Base-by-base conservation (phyloP, 2,888 invertebrate species). In the Eupithecia exiguata region DNA sequence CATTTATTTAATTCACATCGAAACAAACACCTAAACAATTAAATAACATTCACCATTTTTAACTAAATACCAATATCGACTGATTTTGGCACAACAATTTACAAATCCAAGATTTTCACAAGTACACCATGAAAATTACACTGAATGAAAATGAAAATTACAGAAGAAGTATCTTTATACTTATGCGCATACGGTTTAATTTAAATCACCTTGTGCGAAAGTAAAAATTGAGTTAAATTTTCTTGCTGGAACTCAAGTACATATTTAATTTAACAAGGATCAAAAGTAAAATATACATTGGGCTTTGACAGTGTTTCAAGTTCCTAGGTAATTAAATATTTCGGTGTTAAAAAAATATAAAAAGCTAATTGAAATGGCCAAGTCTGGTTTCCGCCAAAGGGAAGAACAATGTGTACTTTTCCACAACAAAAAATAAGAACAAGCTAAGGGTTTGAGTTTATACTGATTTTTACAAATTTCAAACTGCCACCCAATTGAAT, bases 1-100 rank as follows among this genome's bases (percentile, higher is more conserved):
- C 79, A 81, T 80, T 78, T 76, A 78, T 84, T 84, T 82, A 84
- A 80, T 82, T 78, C 77, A 81, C 77, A 80, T 80, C 74, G 74
- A 80, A 18, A 78, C 70, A 69, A 70, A 73, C 67, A 75, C 46
- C 21, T 21, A 35, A 40, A 40, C 40, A 16, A 69, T 67, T 68
- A n/a, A 70, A 71, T 38, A 68, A 66, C 65, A 68, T 70, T 38
- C 65, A 76, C 61, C 70, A 70, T 43, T 68, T 40, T 7, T 53
- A 66, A 66, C 40, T 40, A n/a, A n/a, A n/a, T n/a, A 66, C 21
- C 12, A 14, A 14, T 40, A 40, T 66, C 25, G 5, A 66, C 16
- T 40, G 40, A 66, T 43, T 53, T 66, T 66, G 66, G 66, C 66
- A 66, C 66, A 66, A 40, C 1, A n/a, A 38, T 36, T 62, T 62